A percentile compares a stretch with the other conserved stretches of the same genome.
Evolutionary conservation across 2,888 invertebrate genomes (phyloP).

Genomic region (Bursaphelenchus okinawaensis): DNA sequence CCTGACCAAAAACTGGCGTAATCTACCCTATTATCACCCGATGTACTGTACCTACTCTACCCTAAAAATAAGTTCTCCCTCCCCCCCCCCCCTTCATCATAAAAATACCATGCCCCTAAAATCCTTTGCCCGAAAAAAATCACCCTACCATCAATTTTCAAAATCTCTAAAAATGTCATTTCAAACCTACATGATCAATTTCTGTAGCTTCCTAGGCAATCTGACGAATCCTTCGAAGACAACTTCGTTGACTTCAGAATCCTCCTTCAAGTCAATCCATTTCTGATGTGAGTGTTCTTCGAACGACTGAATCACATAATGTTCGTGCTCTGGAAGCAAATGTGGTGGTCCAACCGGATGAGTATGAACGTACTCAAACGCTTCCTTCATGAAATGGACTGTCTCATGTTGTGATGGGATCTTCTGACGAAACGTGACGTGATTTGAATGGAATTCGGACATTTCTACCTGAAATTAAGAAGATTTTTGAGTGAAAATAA

Average conservation of each 20-base stretch:
- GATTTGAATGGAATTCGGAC: not conserved
- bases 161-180: not conserved
- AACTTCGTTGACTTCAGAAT: not conserved
- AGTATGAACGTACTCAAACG: not conserved
- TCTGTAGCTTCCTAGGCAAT: not conserved
- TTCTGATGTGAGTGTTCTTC: not conserved
- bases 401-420: not conserved
- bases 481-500: not conserved
- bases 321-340: not conserved
- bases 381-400: not conserved
- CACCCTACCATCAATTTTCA: not conserved
- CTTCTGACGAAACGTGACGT: not conserved
- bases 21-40: too few relatives aligned
- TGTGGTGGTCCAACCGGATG: not conserved
- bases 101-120: too few relatives aligned
- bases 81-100: too few relatives aligned
- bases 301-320: not conserved
- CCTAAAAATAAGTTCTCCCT: too few relatives aligned
- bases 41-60: too few relatives aligned
- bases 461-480: not conserved
- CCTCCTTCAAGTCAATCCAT: not conserved
- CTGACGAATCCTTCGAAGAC: not conserved
- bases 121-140: not conserved
- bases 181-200: not conserved
- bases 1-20: too few relatives aligned